A percentile compares a stretch with the other conserved stretches of the same genome.
Evolutionary conservation across 2,888 invertebrate species (phyloP).

Genomic region (Uropetala carovei): DNA sequence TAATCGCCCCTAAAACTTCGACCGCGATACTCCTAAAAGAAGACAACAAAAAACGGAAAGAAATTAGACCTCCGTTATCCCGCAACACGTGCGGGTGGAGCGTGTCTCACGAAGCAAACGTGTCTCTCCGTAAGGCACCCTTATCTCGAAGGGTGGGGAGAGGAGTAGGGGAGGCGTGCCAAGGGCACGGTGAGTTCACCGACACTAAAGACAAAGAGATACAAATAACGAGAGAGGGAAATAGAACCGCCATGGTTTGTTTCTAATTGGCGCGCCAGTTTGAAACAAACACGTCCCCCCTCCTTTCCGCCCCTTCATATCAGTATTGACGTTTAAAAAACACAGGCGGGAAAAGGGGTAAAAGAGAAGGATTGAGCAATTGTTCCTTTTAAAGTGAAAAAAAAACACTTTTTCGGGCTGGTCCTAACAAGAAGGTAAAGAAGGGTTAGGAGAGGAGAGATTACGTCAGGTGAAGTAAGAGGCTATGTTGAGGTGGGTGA

Average conservation of each 20-base stretch:
- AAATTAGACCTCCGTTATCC: too few species aligned
- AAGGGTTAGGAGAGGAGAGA: neutral
- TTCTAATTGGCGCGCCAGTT: too few species aligned
- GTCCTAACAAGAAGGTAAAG: neutral
- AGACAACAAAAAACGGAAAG: too few species aligned
- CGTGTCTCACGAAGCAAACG: too few species aligned
- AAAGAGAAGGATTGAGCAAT: neutral
- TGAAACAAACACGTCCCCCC: neutral
- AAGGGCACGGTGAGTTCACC: neutral
- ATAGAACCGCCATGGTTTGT: neutral
- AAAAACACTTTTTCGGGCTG: neutral
- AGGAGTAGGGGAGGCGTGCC: neutral
- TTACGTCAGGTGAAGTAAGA: neutral
- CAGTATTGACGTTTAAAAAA: neutral
- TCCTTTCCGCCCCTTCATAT: neutral
- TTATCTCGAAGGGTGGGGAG: neutral
- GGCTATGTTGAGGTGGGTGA: neutral
- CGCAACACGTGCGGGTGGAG: too few species aligned
- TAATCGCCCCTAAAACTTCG: too few species aligned
- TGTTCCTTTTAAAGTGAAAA: neutral
- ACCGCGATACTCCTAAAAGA: too few species aligned
- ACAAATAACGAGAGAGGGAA: conserved; percentile 3
- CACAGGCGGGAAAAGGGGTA: neutral
- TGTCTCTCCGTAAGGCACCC: neutral
- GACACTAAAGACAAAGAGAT: conserved; percentile 15